Percentiles rank a stretch among this genome's conserved stretches.
phyloP scores from a whole-genome alignment of 1,140 invertebrate genomes.

The Trypoxylus dichotomus region DNA sequence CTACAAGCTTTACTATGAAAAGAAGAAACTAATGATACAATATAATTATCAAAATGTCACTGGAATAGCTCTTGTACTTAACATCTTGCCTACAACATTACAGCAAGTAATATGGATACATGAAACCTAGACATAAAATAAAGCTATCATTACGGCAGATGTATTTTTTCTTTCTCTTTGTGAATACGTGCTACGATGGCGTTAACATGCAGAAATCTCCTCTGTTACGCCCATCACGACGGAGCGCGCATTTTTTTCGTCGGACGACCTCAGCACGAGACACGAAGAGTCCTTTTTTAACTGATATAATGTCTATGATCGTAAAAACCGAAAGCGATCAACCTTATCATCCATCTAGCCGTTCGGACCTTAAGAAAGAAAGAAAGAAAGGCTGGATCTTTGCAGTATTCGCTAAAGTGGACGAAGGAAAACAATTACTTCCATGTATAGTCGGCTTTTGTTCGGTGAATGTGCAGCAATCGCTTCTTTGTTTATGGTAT shows the following conservation, averaged over 20 bases:
- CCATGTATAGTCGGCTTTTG: not conserved
- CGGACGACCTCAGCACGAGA: not conserved
- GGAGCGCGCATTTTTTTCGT: not conserved
- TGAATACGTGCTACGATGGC: too few relatives aligned
- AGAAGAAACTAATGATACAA: too few relatives aligned
- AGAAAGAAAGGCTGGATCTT: not conserved
- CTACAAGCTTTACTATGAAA: too few relatives aligned
- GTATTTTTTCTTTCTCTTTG: too few relatives aligned
- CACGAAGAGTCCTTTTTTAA: conserved; percentile 2
- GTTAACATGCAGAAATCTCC: not conserved
- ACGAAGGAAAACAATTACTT: conserved; percentile 11
- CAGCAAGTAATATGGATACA: too few relatives aligned
- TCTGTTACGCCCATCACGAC: not conserved
- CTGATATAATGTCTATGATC: not conserved
- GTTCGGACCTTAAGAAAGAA: not conserved
- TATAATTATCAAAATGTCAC: too few relatives aligned
- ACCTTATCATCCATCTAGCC: not conserved
- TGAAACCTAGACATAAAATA: too few relatives aligned
- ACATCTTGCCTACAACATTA: too few relatives aligned
- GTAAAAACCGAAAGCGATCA: conserved; percentile 4
- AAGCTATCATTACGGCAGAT: too few relatives aligned
- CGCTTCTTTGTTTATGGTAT: not conserved
- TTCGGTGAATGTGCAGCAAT: not conserved
- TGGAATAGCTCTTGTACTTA: too few relatives aligned
- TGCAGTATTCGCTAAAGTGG: not conserved